These are phyloP conservation scores for Cryptocephalus moraei DNA, from an alignment of 2,888 invertebrate species.

Conservation along the genomic window DNA sequence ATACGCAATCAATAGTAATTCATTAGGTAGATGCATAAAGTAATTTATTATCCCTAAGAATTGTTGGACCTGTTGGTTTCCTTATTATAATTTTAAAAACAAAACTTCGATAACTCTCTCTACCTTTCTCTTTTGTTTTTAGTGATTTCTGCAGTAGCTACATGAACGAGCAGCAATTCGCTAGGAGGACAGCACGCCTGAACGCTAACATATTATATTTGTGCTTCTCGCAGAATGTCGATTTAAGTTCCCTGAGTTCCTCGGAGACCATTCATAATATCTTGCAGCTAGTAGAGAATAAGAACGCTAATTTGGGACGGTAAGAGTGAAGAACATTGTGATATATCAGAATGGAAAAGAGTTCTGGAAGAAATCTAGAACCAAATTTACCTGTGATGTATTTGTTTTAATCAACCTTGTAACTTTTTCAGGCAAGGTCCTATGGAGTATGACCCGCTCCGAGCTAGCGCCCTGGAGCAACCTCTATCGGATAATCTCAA, in stretches of 20 bases:
- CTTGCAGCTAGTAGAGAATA: constrained; percentile 55
- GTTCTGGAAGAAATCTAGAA: too few relatives aligned
- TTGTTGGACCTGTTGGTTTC: neutral
- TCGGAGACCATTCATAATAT: constrained; percentile 64
- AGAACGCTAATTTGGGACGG: constrained; percentile 64
- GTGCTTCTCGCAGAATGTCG: constrained; percentile 67
- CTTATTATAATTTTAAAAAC: too few relatives aligned
- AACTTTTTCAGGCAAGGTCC: constrained; percentile 46
- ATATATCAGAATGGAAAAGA: too few relatives aligned
- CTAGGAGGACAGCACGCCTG: constrained; percentile 62
- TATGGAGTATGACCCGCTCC: constrained; percentile 46
- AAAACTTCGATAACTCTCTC: too few relatives aligned
- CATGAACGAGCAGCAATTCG: constrained; percentile 61
- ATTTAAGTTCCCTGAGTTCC: constrained; percentile 51
- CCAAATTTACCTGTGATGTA: neutral
- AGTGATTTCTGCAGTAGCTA: constrained; percentile 75
- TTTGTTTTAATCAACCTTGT: neutral
- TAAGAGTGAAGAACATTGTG: constrained; percentile 21
- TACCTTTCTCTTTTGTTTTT: constrained; percentile 20
- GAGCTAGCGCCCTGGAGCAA: constrained; percentile 53
- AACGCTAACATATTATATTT: constrained; percentile 72
- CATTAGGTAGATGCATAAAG: neutral
- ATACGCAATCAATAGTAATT: too few relatives aligned
- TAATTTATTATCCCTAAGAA: neutral
- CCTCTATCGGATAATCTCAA: constrained; percentile 51